Evolutionary conservation across 2,797 vertebrate species (phyloP).

Genomic region (Alca torda): DNA sequence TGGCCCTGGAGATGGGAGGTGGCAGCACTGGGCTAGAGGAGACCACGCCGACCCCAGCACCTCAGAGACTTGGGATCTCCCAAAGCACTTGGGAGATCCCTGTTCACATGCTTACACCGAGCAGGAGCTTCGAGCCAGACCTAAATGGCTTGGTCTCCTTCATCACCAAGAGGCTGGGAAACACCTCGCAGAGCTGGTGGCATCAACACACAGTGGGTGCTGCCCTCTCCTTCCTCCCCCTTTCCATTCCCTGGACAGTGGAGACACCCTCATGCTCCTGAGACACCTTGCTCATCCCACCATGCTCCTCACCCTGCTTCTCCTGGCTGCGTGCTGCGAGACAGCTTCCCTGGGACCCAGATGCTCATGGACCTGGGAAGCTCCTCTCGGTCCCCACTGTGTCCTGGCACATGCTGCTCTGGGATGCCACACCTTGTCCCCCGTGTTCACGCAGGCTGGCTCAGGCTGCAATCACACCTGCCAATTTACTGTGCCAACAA

Average conservation of each 20-base stretch:
- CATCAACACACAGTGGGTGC: not conserved
- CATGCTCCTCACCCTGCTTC: not conserved
- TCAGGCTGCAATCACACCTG: not conserved
- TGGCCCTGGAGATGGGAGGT: not conserved
- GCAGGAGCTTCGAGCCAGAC: not conserved
- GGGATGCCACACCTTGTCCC: not conserved
- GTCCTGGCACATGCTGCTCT: not conserved
- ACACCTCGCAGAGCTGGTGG: not conserved
- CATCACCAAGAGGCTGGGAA: not conserved
- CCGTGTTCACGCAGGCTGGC: accelerated
- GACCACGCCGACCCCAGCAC: not conserved
- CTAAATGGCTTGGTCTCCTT: not conserved
- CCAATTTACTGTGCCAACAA: not conserved
- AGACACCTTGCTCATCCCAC: not conserved
- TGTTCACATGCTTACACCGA: not conserved
- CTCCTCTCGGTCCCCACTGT: not conserved
- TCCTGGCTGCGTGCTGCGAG: not conserved
- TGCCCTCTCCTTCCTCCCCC: not conserved
- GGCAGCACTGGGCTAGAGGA: not conserved
- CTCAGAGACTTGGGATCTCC: not conserved
- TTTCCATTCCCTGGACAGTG: not conserved
- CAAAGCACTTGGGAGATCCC: not conserved
- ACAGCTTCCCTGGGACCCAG: not conserved
- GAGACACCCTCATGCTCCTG: not conserved
- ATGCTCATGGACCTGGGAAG: not conserved